Base-by-base conservation (phyloP, 2,888 invertebrate genomes). In the Orthosia cruda region DNA sequence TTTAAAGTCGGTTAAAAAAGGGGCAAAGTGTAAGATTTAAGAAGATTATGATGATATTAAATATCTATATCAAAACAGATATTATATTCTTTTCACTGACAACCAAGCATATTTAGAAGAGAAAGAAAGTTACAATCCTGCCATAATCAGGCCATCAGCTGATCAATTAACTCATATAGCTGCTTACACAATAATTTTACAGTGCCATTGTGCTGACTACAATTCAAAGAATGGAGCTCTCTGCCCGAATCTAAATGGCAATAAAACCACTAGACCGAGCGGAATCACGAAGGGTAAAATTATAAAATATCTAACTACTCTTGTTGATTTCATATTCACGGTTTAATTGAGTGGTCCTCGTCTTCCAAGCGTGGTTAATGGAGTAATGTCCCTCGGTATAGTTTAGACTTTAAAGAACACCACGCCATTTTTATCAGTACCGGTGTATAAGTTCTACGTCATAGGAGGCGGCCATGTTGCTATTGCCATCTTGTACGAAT, bases 211-310 rank as follows among this genome's bases (percentile, higher is more conserved):
- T 50, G 50, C 26, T 18, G 45, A 5, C 7, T 23, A 23, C 16
- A 23, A 65, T 65, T 54, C 20, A 49, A 62, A 80, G 26, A 80
- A 61, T 72, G 20, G 18, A 40, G 26, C 26, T 61, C 52, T 58
- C 49, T 49, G 80, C 1, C 61, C 45, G 20, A 62, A 50, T 76
- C n/a, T 23, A 80, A 80, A 76, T 55, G 61, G 55, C 80, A 80
- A 62, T 73, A 45, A 76, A 80, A 49, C 23, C 80, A 76, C 61
- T 57, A 57, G 80, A 80, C 50, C 80, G 76, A 61, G 16, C 16
- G 45, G 18, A 80, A 50, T 80, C 45, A 73, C 45, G 74, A 73
- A 62, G 80, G 76, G 76, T 76, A 57, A 57, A 32, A 76, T 62
- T 57, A 50, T 73, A 50, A 62, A 80, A 55, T 40, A 9, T 40